phyloP scores from a whole-genome alignment of 2,888 invertebrate species.

The Drosophila setosimentum region DNA sequence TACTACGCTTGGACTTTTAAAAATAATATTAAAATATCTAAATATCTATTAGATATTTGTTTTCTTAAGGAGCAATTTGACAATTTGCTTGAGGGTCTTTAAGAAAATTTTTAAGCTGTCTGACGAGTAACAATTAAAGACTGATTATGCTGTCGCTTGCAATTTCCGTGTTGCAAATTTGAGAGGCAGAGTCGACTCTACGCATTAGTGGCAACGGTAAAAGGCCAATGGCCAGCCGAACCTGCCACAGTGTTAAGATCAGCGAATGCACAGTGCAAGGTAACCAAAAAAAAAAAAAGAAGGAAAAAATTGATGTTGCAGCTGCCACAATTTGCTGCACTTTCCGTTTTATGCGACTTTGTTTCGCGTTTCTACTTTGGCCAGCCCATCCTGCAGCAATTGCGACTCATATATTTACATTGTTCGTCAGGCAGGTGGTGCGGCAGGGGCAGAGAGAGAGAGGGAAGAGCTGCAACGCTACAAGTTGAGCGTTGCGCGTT shows the following conservation, averaged over 20 bases:
- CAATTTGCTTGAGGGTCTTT: not conserved
- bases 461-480: constrained; percentile 1
- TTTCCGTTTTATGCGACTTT: constrained; percentile 79
- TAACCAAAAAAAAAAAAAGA: constrained; percentile 10
- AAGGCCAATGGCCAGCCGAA: constrained; percentile 70
- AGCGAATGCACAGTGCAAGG: constrained; percentile 30
- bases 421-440: constrained; percentile 22
- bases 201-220: constrained; percentile 59
- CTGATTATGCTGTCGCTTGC: constrained; percentile 74
- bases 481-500: constrained; percentile 31
- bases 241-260: constrained; percentile 52
- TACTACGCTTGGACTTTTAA: not conserved
- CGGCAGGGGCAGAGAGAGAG: not conserved
- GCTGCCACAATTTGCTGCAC: constrained; percentile 82
- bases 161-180: constrained; percentile 74
- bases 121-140: constrained; percentile 70
- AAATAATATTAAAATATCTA: not conserved
- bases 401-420: constrained; percentile 55
- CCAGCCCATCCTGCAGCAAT: constrained; percentile 49
- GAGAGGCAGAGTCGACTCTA: not conserved
- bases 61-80: no score
- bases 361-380: constrained; percentile 49
- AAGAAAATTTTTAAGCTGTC: constrained; percentile 6
- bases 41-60: not conserved
- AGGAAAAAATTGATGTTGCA: constrained; percentile 64